Conservation (phyloP, 1,140 invertebrate species). For the Archivesica marissinica region DNA sequence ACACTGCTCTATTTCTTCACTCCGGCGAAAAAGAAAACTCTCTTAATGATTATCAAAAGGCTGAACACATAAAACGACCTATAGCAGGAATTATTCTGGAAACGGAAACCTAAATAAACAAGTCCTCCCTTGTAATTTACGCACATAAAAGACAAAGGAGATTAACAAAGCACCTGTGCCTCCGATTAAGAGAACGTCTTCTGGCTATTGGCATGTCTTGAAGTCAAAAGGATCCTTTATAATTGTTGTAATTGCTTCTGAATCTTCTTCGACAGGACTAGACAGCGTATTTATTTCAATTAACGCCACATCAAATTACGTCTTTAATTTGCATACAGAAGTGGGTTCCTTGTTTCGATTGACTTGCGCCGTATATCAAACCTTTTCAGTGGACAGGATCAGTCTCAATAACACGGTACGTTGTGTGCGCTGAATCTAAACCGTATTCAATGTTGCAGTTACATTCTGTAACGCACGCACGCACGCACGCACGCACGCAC, state of each 20-base stretch:
- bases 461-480: too few relatives aligned
- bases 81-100: too few relatives aligned
- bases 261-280: conserved; percentile 24
- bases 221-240: conserved; percentile 9
- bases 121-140: neutral
- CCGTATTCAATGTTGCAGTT: too few relatives aligned
- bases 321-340: conserved; percentile 64
- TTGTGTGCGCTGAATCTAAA: too few relatives aligned
- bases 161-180: conserved; percentile 20
- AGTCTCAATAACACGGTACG: neutral
- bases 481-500: too few relatives aligned
- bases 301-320: conserved; percentile 54
- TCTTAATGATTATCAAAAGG: too few relatives aligned
- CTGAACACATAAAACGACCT: too few relatives aligned
- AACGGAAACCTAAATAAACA: too few relatives aligned
- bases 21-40: too few relatives aligned
- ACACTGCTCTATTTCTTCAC: too few relatives aligned
- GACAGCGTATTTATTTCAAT: conserved; percentile 63
- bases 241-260: conserved; percentile 45
- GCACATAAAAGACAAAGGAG: neutral
- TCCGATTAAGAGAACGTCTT: neutral
- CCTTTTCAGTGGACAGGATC: neutral
- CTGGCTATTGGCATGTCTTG: neutral
- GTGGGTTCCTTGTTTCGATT: conserved; percentile 17
- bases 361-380: conserved; percentile 2